phyloP scores from a whole-genome alignment of 1,140 invertebrate genomes.

The Adelges cooleyi region DNA sequence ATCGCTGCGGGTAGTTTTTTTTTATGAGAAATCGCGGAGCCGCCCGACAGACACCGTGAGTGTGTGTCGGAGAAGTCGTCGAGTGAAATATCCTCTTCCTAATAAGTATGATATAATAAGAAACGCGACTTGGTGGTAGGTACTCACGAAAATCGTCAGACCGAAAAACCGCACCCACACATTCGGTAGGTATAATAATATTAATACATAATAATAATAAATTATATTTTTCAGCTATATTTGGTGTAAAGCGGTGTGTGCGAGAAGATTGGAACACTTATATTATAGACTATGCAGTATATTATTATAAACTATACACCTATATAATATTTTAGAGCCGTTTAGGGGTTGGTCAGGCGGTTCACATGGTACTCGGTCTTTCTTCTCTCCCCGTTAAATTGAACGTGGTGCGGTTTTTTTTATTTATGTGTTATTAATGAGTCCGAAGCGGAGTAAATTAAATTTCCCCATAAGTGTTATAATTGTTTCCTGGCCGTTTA shows the following conservation, averaged over 20 bases:
- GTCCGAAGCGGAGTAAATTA: conserved; percentile 6
- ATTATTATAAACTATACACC: too few relatives aligned
- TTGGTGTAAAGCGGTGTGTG: too few relatives aligned
- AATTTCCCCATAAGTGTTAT: background rate
- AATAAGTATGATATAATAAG: too few relatives aligned
- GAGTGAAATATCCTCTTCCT: conserved; percentile 21
- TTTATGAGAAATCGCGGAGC: background rate
- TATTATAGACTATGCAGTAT: too few relatives aligned
- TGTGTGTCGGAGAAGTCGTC: background rate
- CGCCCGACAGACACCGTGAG: background rate
- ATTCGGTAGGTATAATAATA: too few relatives aligned
- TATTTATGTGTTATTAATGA: conserved; percentile 23
- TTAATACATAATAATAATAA: too few relatives aligned
- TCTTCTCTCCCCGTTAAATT: too few relatives aligned
- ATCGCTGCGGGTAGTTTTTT: background rate
- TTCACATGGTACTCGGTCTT: too few relatives aligned
- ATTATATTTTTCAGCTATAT: too few relatives aligned
- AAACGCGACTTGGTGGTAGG: background rate
- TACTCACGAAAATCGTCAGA: background rate
- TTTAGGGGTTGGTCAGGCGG: background rate
- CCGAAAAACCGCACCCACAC: background rate
- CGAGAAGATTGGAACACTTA: too few relatives aligned
- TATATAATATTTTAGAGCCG: background rate
- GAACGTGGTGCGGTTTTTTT: background rate
- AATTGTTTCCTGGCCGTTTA: background rate